A percentile compares a stretch with the other conserved stretches of the same genome.
phyloP scores from a whole-genome alignment of 2,888 invertebrate species.

The Proisotoma minuta region DNA sequence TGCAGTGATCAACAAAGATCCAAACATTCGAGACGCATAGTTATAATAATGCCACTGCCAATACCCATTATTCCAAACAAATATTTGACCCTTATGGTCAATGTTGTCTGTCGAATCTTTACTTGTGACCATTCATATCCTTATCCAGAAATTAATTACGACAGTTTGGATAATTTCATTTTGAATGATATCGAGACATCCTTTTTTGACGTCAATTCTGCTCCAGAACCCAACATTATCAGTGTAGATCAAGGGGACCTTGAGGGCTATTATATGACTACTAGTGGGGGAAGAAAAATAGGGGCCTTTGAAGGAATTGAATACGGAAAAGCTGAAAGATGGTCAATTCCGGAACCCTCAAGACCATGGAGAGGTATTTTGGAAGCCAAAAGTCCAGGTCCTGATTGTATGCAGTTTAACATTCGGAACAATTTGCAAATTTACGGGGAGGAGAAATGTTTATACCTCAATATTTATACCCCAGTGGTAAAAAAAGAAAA shows the following conservation, averaged over 20 bases:
- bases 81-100: too few relatives aligned
- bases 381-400: slow-evolving; percentile 28
- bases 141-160: background rate
- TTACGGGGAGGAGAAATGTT: slow-evolving; percentile 32
- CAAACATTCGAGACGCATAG: too few relatives aligned
- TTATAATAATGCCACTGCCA: too few relatives aligned
- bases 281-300: slow-evolving; percentile 29
- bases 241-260: slow-evolving; percentile 19
- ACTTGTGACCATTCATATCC: background rate
- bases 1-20: too few relatives aligned
- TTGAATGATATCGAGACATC: too few relatives aligned
- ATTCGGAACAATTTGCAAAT: slow-evolving; percentile 25
- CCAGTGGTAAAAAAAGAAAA: slow-evolving; percentile 20
- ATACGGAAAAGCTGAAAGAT: slow-evolving; percentile 31
- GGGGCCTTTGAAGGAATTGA: slow-evolving; percentile 41
- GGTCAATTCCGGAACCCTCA: slow-evolving; percentile 35
- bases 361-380: slow-evolving; percentile 28
- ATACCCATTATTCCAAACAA: too few relatives aligned
- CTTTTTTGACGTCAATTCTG: background rate
- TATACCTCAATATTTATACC: slow-evolving; percentile 33
- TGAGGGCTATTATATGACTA: slow-evolving; percentile 38
- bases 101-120: background rate
- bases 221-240: background rate
- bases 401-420: slow-evolving; percentile 35
- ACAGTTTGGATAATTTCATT: background rate